Evolutionary conservation across 2,797 vertebrate genomes (phyloP).

Genomic region (Florisuga fusca): DNA sequence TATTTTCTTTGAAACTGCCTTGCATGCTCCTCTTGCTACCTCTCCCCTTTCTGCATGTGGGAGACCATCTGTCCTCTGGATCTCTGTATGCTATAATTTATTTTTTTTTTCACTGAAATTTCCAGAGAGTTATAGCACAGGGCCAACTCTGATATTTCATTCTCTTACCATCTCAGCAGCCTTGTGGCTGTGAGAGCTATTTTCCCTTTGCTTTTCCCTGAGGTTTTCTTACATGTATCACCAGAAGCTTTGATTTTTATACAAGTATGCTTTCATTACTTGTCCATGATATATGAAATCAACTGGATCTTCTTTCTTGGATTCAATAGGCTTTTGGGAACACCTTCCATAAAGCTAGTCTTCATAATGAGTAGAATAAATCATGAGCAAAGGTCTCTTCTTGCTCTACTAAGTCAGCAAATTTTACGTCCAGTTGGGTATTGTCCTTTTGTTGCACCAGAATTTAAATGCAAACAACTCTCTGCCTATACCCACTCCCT

Average conservation of each 20-base stretch:
- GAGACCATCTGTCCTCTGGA: not conserved
- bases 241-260: not conserved
- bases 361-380: not conserved
- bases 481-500: not conserved
- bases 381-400: not conserved
- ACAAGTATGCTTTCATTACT: not conserved
- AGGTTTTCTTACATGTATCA: not conserved
- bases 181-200: not conserved
- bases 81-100: not conserved
- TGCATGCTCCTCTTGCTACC: not conserved
- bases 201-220: not conserved
- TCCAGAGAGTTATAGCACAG: not conserved
- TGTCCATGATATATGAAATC: not conserved
- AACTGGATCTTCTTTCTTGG: not conserved
- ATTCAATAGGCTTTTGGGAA: not conserved
- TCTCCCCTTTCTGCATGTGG: not conserved
- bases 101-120: not conserved
- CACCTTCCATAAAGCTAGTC: not conserved
- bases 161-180: not conserved
- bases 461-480: not conserved
- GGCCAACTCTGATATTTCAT: not conserved
- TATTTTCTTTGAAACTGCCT: not conserved
- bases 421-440: not conserved
- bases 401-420: not conserved
- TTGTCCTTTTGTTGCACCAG: not conserved